Evolutionary conservation across 2,113 vertebrate genomes (phyloP), one percentile per base, ranked within the genome.

Genomic region (Phylloscopus trochilus): DNA sequence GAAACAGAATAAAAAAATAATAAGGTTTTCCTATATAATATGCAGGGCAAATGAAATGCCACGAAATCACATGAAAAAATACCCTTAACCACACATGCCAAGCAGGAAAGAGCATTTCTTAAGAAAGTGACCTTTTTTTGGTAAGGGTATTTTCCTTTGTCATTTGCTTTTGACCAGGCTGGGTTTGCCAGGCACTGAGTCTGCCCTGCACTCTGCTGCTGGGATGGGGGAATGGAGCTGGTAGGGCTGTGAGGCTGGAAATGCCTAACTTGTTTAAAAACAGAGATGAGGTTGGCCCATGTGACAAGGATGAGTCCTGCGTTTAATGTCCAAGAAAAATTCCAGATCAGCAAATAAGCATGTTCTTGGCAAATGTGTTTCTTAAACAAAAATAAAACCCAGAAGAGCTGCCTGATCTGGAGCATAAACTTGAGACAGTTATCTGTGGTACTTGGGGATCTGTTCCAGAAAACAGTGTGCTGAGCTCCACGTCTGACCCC

Each of bases 1-100:
- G 81, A 95, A 95, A 87, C 81, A 68, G 90, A 92, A 93, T 89
- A 64, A 86, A 75, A 83, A 87, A 94, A 39, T 5, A 87, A 43
- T 46, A 76, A 68, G 30, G 85, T 86, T 63, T 80, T 75, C 59
- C 82, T 83, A 84, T 78, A 51, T 64, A 89, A 74, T 84, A 63
- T 6, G 41, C 53, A 60, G 41, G 33, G 53, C 56, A 79, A 86
- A 87, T 67, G 53, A 91, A 91, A 93, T 72, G 52, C 52, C 69
- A n/a, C 5, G 11, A 72, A 76, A 64, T 80, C 5, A n/a, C 31
- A 31, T 13, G 6, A 28, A 47, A 33, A 72, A 67, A 12, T 9
- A 1, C 4, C 18, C 41, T 41, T 51, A 87, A 62, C 43, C 15
- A 73, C 1, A 51, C 43, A 74, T 43, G 24, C 59, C 78, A 66